These are phyloP conservation scores for Morelia viridis DNA, from an alignment of 2,797 vertebrate genomes.

Conservation along the genomic window DNA sequence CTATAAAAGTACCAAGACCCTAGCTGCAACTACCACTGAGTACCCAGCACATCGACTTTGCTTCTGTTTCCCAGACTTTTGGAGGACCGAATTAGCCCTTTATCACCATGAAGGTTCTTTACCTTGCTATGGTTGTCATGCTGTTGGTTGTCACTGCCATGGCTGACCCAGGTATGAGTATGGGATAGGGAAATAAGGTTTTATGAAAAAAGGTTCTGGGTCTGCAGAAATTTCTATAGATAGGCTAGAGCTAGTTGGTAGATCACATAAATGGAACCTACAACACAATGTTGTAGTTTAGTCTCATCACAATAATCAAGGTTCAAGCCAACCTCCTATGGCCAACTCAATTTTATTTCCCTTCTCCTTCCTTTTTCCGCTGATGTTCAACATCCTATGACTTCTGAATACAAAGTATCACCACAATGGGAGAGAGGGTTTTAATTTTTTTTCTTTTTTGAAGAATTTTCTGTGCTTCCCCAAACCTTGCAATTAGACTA, in stretches of 20 bases:
- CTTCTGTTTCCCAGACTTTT: not conserved
- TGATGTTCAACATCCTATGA: not conserved
- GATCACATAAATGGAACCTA: too few species aligned
- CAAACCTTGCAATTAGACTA: not conserved
- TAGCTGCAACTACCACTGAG: not conserved
- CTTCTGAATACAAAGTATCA: not conserved
- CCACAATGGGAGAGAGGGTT: not conserved
- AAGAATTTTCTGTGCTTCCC: not conserved
- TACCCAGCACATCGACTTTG: not conserved
- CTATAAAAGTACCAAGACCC: not conserved
- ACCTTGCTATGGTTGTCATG: not conserved
- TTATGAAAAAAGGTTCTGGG: not conserved
- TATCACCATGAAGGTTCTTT: conserved; percentile 5
- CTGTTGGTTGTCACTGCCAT: not conserved
- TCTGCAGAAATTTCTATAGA: not conserved
- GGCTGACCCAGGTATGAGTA: not conserved
- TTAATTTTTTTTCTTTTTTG: not conserved
- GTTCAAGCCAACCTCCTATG: not conserved
- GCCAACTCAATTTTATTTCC: not conserved
- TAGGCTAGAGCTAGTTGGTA: not conserved
- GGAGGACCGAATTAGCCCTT: not conserved
- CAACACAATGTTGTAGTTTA: not conserved
- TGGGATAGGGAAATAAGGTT: not conserved
- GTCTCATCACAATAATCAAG: not conserved
- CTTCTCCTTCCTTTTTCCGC: not conserved